Base-by-base conservation (phyloP, 2,888 invertebrate genomes). In the Eledona agricola region DNA sequence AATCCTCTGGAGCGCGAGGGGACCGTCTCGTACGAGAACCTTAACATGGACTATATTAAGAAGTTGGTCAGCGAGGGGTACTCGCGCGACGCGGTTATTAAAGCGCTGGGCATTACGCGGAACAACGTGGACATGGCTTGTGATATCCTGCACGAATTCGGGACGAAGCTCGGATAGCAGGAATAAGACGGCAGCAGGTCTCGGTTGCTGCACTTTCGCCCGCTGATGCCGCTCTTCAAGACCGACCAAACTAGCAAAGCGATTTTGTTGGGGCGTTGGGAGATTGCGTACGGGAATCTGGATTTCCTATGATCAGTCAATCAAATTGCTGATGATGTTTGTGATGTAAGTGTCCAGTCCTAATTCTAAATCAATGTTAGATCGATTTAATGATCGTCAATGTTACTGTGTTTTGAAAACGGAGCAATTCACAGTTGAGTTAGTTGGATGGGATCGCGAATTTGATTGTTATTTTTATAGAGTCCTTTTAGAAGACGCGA, bases 81-180 rank as follows among this genome's bases (percentile, higher is more conserved):
- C 72, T 87, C 93, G 1, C 89, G 91, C 68, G 91, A 94, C 70
- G 90, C 92, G 32, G 96, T 95, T 1, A 90, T 95, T 34, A 84
- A 94, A 62, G 96, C 96, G 2, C 80, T 96, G 63, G 91, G 93
- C 54, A 95, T 96, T 67, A 92, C 95, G 1, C 83, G 93, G 51
- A 96, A 96, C 78, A 93, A 96, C 76, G 82, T 96, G 43, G 92
- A 92, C 74, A 96, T 96, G 95, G 96, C 96, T 31, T 90, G 95
- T 78, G 94, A 96, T 66, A 70, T 70, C 58, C 58, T 70, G 53
- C 70, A 70, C 46, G 70, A 70, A 58, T 70, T 70, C 43, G 70
- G 70, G 20, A 69, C 69, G 20, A 69, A 69, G 55, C 45, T 67
- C 53, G 70, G 69, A 67, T 70, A 70, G 64, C 45, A 43, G 9